Conservation (phyloP, 2,797 vertebrate genomes). For the Gymnoscopelus braueri region DNA sequence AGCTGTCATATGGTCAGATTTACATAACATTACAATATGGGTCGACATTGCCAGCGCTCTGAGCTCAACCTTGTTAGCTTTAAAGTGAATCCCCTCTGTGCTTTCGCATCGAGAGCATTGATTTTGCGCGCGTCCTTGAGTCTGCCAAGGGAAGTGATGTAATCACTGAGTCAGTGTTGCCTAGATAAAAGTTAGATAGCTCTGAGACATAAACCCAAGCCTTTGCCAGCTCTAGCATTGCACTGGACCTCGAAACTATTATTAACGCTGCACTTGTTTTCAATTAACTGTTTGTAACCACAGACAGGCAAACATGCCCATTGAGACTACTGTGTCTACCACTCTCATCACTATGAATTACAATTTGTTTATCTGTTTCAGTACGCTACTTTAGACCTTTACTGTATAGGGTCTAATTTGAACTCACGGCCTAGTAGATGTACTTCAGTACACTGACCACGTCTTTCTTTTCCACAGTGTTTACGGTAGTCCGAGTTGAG, state of each 20-base stretch:
- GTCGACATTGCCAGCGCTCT: slow-evolving; percentile 63
- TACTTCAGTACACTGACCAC: background rate
- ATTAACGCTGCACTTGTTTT: slow-evolving; percentile 17
- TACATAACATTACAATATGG: slow-evolving; percentile 82
- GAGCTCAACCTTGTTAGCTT: slow-evolving; percentile 79
- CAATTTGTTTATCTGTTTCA: background rate
- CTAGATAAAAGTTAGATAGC: slow-evolving; percentile 44
- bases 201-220: slow-evolving; percentile 49
- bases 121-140: slow-evolving; percentile 74
- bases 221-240: slow-evolving; percentile 26
- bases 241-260: slow-evolving; percentile 33
- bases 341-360: background rate
- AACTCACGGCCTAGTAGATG: too few species aligned
- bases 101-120: slow-evolving; percentile 74
- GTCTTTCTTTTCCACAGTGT: background rate
- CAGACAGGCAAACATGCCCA: slow-evolving; percentile 13
- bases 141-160: slow-evolving; percentile 74
- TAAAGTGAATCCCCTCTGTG: slow-evolving; percentile 75
- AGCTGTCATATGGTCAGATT: slow-evolving; percentile 80
- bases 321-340: background rate
- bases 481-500: background rate
- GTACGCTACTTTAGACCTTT: background rate
- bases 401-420: background rate
- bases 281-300: slow-evolving; percentile 23
- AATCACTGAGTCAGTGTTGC: slow-evolving; percentile 74